Conservation (phyloP, 2,888 invertebrate species). For the Lissonota sp. region DNA sequence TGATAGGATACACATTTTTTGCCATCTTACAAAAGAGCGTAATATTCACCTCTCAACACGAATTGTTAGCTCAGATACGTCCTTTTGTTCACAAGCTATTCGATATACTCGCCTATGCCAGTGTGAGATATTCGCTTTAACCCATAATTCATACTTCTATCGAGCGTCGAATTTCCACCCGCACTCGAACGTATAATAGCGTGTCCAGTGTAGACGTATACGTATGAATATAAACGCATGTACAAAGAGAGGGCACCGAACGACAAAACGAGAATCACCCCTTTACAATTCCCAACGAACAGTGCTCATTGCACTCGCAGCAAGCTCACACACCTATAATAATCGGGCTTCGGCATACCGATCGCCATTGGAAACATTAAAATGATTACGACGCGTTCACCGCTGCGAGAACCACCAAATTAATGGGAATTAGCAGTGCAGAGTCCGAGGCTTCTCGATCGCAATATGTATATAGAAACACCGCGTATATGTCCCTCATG, state of each 20-base stretch:
- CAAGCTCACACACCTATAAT: constrained; percentile 61
- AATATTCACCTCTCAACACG: too few relatives aligned
- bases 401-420: constrained; percentile 65
- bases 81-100: too few relatives aligned
- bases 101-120: constrained; percentile 2
- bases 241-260: constrained; percentile 19
- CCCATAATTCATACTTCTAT: constrained; percentile 55
- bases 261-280: constrained; percentile 46
- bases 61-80: too few relatives aligned
- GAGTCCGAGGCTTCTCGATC: constrained; percentile 41
- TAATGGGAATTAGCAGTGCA: constrained; percentile 70
- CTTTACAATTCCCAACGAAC: constrained; percentile 30
- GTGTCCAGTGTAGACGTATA: not conserved
- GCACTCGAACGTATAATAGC: constrained; percentile 21
- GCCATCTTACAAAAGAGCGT: too few relatives aligned
- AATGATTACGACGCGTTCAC: constrained; percentile 69
- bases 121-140: constrained; percentile 45
- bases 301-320: constrained; percentile 24
- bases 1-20: not conserved
- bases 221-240: not conserved
- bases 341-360: constrained; percentile 64
- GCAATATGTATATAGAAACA: not conserved
- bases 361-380: constrained; percentile 70
- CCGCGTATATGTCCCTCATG: constrained; percentile 44
- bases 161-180: constrained; percentile 47